Conservation (phyloP, 1,140 invertebrate genomes). For the Euglossa dilemma region DNA sequence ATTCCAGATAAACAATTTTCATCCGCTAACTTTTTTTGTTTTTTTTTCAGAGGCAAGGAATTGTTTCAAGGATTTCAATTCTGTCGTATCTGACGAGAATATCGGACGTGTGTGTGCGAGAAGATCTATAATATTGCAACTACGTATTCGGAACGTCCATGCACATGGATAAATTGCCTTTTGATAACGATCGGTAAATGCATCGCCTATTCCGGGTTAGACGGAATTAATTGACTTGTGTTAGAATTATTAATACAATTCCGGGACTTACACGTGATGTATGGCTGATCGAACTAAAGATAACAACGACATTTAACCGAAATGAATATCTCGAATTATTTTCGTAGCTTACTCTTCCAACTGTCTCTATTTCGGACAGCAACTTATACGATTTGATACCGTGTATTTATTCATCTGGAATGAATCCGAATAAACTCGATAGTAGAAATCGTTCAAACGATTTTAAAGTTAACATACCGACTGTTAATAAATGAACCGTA, state of each 20-base stretch:
- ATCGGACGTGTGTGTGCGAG: too few species aligned
- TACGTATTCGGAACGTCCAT: not conserved
- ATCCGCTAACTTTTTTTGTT: too few species aligned
- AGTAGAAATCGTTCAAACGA: slow-evolving; percentile 24
- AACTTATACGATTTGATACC: too few species aligned
- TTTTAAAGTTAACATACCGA: slow-evolving; percentile 10
- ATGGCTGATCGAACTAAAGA: not conserved
- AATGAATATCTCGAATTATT: not conserved
- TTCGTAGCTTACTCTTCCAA: not conserved
- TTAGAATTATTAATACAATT: slow-evolving; percentile 32
- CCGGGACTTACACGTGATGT: not conserved
- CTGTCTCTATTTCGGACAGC: not conserved
- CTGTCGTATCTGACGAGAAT: too few species aligned
- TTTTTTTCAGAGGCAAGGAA: not conserved
- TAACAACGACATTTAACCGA: too few species aligned
- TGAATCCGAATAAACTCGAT: not conserved
- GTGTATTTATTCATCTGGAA: not conserved
- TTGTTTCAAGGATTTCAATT: not conserved
- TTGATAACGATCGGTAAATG: slow-evolving; percentile 37
- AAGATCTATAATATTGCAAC: not conserved
- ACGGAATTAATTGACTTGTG: slow-evolving; percentile 8
- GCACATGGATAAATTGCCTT: slow-evolving; percentile 10
- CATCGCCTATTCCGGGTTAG: not conserved
- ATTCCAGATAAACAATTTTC: not conserved
- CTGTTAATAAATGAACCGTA: slow-evolving; percentile 10